Evolutionary conservation across 2,888 invertebrate genomes (phyloP).

Genomic region (Temnothorax unifasciatus): DNA sequence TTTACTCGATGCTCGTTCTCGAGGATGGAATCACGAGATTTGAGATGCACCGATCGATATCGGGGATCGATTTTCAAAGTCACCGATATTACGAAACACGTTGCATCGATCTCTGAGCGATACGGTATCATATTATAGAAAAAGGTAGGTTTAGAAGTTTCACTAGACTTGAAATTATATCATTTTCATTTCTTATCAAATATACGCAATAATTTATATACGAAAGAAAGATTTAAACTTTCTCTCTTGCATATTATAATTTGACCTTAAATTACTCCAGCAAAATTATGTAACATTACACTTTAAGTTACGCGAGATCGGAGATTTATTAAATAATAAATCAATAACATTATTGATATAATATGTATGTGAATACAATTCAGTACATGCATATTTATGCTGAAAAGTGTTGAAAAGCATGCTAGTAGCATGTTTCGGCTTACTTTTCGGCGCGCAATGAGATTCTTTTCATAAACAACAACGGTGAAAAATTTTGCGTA

Average conservation of each 20-base stretch:
- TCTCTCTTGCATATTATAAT: background rate
- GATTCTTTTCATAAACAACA: background rate
- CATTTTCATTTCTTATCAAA: slow-evolving; percentile 1
- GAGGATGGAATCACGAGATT: background rate
- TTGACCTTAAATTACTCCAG: too few species aligned
- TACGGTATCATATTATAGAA: background rate
- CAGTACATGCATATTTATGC: background rate
- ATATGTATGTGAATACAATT: background rate
- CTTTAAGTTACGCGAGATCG: too few species aligned
- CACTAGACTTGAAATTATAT: background rate
- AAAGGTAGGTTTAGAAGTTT: background rate
- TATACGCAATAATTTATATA: background rate
- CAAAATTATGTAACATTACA: too few species aligned
- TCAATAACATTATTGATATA: background rate
- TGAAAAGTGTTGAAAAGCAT: background rate
- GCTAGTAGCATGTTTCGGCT: background rate
- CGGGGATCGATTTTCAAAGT: slow-evolving; percentile 25
- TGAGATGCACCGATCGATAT: background rate
- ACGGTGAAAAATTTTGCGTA: background rate
- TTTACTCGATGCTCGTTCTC: background rate
- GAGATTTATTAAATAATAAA: background rate
- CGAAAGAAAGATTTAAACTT: background rate
- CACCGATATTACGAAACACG: slow-evolving; percentile 1
- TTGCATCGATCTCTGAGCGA: background rate
- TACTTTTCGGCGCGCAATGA: background rate